These are phyloP conservation scores for Acrobasis consociella DNA, from an alignment of 2,888 invertebrate genomes.

Conservation along the genomic window DNA sequence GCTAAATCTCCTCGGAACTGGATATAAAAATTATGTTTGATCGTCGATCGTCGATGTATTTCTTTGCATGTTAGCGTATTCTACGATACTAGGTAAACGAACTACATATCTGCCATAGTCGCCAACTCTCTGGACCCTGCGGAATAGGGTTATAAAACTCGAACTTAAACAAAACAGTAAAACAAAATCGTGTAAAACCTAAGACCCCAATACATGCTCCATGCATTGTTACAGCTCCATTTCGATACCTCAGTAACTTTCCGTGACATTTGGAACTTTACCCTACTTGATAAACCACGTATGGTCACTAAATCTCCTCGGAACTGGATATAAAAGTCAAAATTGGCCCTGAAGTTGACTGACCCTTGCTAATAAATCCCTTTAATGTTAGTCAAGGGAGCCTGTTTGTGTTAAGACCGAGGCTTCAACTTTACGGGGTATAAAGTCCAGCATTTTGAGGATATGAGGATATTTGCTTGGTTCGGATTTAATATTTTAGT, in stretches of 20 bases:
- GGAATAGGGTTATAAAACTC: too few species aligned
- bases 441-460: not conserved
- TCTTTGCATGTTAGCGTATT: too few species aligned
- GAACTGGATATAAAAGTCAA: conserved; percentile 14
- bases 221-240: not conserved
- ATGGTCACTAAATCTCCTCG: conserved; percentile 11
- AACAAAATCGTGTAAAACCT: too few species aligned
- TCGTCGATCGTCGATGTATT: too few species aligned
- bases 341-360: conserved; percentile 15
- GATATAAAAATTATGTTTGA: conserved; percentile 5
- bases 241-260: not conserved
- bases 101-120: too few species aligned
- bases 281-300: conserved; percentile 11
- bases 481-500: not conserved
- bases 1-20: conserved; percentile 13
- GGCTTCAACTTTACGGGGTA: not conserved
- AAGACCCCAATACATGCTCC: not conserved
- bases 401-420: conserved; percentile 11
- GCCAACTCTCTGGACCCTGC: too few species aligned
- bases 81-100: too few species aligned
- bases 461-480: not conserved
- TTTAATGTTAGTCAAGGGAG: conserved; percentile 12
- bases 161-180: too few species aligned
- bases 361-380: conserved; percentile 13
- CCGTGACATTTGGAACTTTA: conserved; percentile 7